Base-by-base conservation (phyloP, 2,113 vertebrate genomes). In the Aythya baeri region DNA sequence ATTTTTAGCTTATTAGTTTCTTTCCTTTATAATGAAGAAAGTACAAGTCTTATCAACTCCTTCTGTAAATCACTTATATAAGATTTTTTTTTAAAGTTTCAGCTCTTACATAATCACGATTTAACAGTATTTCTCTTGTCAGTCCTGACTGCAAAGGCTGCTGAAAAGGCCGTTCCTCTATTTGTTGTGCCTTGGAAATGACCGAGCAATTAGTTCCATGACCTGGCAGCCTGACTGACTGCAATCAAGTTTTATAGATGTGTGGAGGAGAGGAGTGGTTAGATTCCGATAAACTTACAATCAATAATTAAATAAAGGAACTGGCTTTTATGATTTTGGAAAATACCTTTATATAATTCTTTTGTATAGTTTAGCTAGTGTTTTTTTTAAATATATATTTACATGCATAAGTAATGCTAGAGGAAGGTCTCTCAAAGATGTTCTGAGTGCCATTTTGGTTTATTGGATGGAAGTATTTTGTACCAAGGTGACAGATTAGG, bases 21-120 rank as follows among this genome's bases (percentile, higher is more conserved):
- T 34, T 13, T 36, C 32, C 1, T 36, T 2, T 50, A 1, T 46
- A 59, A 21, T 9, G 3, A 73, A 44, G 58, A 46, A 17, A 1
- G 13, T 9, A 7, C 7, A 29, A 22, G 6, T 68, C 1, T 41
- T 18, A 49, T 6, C 26, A 23, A 31, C 22, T 41, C 12, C n/a
- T n/a, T 9, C 29, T 44, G 7, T 54, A 41, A 49, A 31, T 49
- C 13, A 4, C 10, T 59, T 55, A 55, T 29, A 12, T 58, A 26
- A 4, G 44, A 49, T 9, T 25, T 55, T 29, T 17, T 72, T 72
- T 76, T 43, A 11, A 86, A 59, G 36, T 18, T 6, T 3, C 26
- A 31, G 36, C 2, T 55, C 36, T 43, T 46, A 13, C 6, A 22
- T 32, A 54, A 31, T 43, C 34, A 44, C 2, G 26, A 50, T 92